A percentile compares a stretch with the other conserved stretches of the same genome.
Conservation (phyloP, 2,888 invertebrate species). For the Amphipoea lucens region DNA sequence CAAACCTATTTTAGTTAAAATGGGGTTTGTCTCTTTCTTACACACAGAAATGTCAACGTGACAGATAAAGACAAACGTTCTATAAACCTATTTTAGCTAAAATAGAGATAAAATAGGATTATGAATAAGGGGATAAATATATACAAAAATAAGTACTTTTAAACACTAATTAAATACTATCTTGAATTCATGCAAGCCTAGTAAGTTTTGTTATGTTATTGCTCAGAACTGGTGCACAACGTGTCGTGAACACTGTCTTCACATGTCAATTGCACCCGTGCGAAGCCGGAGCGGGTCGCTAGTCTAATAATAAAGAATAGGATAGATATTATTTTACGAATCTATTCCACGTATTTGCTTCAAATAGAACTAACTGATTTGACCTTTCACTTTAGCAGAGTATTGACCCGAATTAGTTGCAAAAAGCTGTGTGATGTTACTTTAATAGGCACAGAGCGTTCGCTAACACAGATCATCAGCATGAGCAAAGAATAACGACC, state of each 20-base stretch:
- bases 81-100: too few relatives aligned
- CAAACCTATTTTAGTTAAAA: too few relatives aligned
- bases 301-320: background rate
- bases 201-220: background rate
- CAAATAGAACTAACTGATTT: slow-evolving; percentile 6
- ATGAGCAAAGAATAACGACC: background rate
- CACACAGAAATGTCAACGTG: too few relatives aligned
- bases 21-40: too few relatives aligned
- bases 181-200: background rate
- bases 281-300: background rate
- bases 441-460: background rate
- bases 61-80: too few relatives aligned
- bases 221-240: background rate
- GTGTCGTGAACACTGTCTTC: background rate
- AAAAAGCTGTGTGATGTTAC: background rate
- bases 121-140: too few relatives aligned
- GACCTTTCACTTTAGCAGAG: background rate
- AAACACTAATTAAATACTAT: background rate
- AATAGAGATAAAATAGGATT: too few relatives aligned
- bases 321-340: background rate
- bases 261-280: background rate
- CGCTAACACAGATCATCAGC: background rate
- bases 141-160: background rate
- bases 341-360: too few relatives aligned
- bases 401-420: background rate